A percentile compares a stretch with the other conserved stretches of the same genome.
phyloP scores from a whole-genome alignment of 37 sponge, comb jelly and placozoan species.

The Axinella damicornis region DNA sequence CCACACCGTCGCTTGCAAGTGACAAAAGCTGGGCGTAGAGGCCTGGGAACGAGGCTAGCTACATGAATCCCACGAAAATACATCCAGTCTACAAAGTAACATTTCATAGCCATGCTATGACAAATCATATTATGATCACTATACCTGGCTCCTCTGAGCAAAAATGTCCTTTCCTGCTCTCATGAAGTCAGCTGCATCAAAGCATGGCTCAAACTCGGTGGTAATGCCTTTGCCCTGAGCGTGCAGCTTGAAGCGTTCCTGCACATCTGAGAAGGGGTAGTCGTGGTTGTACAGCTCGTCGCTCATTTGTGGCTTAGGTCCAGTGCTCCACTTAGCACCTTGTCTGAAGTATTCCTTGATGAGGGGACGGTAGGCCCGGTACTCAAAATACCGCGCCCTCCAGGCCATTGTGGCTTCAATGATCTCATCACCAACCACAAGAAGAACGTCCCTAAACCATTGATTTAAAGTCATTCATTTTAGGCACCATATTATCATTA shows the following conservation, averaged over 20 bases:
- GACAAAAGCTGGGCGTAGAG: too few relatives aligned
- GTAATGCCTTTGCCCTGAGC: conserved; percentile 59
- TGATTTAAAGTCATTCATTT: too few relatives aligned
- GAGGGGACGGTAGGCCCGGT: conserved; percentile 63
- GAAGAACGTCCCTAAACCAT: conserved; percentile 41
- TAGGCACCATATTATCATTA: too few relatives aligned
- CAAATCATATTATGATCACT: too few relatives aligned
- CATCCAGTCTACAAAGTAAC: too few relatives aligned
- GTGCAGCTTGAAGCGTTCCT: conserved; percentile 37
- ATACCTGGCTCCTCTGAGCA: conserved; percentile 76
- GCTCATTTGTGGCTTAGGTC: conserved; percentile 69
- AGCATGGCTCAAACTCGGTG: conserved; percentile 77
- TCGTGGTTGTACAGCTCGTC: conserved; percentile 53
- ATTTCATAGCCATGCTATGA: too few relatives aligned
- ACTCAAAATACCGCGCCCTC: conserved; percentile 74
- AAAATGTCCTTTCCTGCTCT: conserved; percentile 79
- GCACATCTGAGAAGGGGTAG: conserved; percentile 28
- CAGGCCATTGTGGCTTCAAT: conserved; percentile 85
- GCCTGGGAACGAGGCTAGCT: too few relatives aligned
- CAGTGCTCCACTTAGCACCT: conserved; percentile 73
- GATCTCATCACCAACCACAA: conserved; percentile 72
- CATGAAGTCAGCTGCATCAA: conserved; percentile 86
- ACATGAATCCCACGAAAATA: too few relatives aligned
- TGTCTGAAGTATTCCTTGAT: conserved; percentile 63
- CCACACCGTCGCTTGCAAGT: too few relatives aligned